Conservation (phyloP, 1,140 invertebrate species). For the Drosophila fuyamai region DNA sequence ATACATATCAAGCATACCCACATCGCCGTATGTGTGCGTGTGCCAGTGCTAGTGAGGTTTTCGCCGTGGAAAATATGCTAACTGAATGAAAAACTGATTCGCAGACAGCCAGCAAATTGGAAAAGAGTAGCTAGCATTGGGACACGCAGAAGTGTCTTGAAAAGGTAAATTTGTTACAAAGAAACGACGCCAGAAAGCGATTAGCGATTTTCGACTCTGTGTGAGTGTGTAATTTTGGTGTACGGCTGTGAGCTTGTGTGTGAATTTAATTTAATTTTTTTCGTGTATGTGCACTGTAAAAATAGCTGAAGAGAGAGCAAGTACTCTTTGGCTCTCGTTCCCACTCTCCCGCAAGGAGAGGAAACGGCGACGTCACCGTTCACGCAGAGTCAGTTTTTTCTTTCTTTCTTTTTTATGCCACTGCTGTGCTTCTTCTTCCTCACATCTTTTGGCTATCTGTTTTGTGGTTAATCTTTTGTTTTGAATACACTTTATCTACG, state of each 20-base stretch:
- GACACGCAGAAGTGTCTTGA: slow-evolving; percentile 46
- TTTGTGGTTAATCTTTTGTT: slow-evolving; percentile 77
- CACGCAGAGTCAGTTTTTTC: slow-evolving; percentile 54
- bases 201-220: slow-evolving; percentile 34
- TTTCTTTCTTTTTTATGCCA: slow-evolving; percentile 34
- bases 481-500: slow-evolving; percentile 73
- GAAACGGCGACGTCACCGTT: slow-evolving; percentile 40
- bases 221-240: slow-evolving; percentile 24
- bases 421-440: slow-evolving; percentile 39
- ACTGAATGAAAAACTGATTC: slow-evolving; percentile 67
- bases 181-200: slow-evolving; percentile 47
- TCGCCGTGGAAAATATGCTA: slow-evolving; percentile 44
- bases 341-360: neutral
- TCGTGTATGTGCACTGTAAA: slow-evolving; percentile 74
- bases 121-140: slow-evolving; percentile 48
- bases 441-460: slow-evolving; percentile 25
- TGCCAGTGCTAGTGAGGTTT: slow-evolving; percentile 34
- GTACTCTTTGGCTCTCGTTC: slow-evolving; percentile 9
- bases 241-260: slow-evolving; percentile 24
- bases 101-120: slow-evolving; percentile 40
- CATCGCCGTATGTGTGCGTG: slow-evolving; percentile 34
- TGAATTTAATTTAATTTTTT: slow-evolving; percentile 69
- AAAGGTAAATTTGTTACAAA: slow-evolving; percentile 58
- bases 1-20: slow-evolving; percentile 50
- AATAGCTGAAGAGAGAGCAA: slow-evolving; percentile 62